Evolutionary conservation across 53 echinoderm and acorn worm genomes (phyloP), one percentile per base, ranked within the genome.

Genomic region (Patiria pectinifera): DNA sequence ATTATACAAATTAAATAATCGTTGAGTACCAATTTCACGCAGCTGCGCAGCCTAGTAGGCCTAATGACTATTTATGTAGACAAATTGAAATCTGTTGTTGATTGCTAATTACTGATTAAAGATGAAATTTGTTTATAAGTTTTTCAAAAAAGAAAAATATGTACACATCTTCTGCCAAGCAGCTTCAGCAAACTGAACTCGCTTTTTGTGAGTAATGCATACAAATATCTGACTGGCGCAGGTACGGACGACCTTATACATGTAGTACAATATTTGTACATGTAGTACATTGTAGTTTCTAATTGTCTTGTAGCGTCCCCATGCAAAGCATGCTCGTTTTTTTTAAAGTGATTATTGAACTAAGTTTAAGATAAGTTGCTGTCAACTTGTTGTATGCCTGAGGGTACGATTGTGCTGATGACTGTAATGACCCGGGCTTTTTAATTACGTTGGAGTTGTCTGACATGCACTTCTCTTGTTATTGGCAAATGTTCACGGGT

Each of bases 241-340:
- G 15, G 22, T 12, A 85, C 48, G 23, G 4, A 43, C 70, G 74
- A 74, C 24, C 22, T n/a, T 23, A 0, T 72, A 72, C 21, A 1
- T n/a, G 8, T 22, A 74, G 74, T 45, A 14, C 4, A 46, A 4
- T 44, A 2, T 78, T 47, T 22, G 79, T 78, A 35, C 14, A 25
- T 78, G 9, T 78, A 11, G 35, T 53, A 53, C 53, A 8, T 53
- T 53, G 5, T 8, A 45, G 9, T 45, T 22, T 2, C 10, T 43
- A 26, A 35, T 18, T 78, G 79, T 78, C 47, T 78, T 78, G 79
- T 78, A 13, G 14, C 47, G 79, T 78, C 79, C 47, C 2, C 79
- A 78, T 78, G 83, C 63, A 59, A 83, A 83, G 61, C 63, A 83
- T 60, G 83, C 61, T 83, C 25, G 83, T 35, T 35, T 35, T 83